Conservation (phyloP, 2,113 vertebrate genomes). For the Scomber scombrus region DNA sequence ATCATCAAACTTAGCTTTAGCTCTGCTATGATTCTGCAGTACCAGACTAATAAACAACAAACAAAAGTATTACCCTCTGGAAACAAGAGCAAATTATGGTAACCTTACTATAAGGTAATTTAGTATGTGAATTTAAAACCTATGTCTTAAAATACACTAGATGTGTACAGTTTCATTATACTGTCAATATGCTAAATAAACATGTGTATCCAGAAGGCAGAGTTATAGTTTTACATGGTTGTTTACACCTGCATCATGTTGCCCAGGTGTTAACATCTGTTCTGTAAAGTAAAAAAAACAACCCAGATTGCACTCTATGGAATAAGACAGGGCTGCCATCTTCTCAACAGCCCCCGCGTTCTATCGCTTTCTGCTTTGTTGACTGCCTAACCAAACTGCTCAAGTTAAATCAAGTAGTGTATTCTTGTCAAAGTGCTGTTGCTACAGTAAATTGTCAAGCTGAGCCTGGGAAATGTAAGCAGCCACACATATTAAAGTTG, state of each 20-base stretch:
- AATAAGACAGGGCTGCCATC: conserved; percentile 27
- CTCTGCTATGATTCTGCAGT: background rate
- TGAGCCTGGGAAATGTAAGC: conserved; percentile 3
- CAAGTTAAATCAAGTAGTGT: conserved; percentile 46
- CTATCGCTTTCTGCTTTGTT: conserved; percentile 51
- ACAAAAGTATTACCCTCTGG: conserved; percentile 14
- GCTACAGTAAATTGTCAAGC: conserved; percentile 3
- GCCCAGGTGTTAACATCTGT: conserved; percentile 42
- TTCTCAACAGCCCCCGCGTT: conserved; percentile 9
- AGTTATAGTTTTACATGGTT: conserved; percentile 16
- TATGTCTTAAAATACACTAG: background rate
- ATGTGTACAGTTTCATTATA: background rate
- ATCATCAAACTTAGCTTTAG: conserved; percentile 7
- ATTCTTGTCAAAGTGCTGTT: conserved; percentile 40
- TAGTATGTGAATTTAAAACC: conserved; percentile 1
- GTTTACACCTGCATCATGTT: too few species aligned
- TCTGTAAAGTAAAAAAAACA: conserved; percentile 14
- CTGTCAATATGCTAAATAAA: conserved; percentile 16
- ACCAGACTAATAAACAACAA: conserved; percentile 20
- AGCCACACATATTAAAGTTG: background rate
- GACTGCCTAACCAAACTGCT: conserved; percentile 53
- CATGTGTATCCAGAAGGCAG: background rate
- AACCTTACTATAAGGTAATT: background rate
- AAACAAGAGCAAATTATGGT: conserved; percentile 10
- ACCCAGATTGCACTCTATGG: conserved; percentile 15